A percentile compares a stretch with the other conserved stretches of the same genome.
phyloP scores from a whole-genome alignment of 2,888 invertebrate species.

The Aproaerema taeniolella region DNA sequence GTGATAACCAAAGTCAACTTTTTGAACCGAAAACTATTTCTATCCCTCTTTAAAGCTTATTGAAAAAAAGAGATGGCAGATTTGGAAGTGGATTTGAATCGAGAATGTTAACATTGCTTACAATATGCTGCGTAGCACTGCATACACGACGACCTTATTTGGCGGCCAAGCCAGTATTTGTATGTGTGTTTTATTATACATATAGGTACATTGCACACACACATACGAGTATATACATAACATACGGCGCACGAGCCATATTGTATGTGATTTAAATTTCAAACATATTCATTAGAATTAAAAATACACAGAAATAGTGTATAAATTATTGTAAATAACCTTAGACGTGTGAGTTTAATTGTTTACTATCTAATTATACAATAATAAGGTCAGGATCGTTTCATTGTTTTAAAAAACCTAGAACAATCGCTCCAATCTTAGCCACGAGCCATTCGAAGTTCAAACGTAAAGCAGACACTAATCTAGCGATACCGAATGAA shows the following conservation, averaged over 20 bases:
- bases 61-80: slow-evolving; percentile 2
- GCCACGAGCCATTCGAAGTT: slow-evolving; percentile 13
- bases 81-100: slow-evolving; percentile 11
- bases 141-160: slow-evolving; percentile 46
- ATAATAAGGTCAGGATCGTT: slow-evolving; percentile 57
- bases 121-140: slow-evolving; percentile 1
- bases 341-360: slow-evolving; percentile 44
- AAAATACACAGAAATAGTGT: slow-evolving; percentile 18
- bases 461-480: slow-evolving; percentile 30
- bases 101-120: slow-evolving; percentile 9
- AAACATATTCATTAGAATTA: background rate
- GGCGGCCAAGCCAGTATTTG: slow-evolving; percentile 41
- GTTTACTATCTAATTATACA: slow-evolving; percentile 49
- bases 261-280: background rate
- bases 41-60: background rate
- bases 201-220: slow-evolving; percentile 7
- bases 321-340: no score
- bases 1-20: slow-evolving; percentile 12
- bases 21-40: slow-evolving; percentile 8
- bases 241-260: background rate
- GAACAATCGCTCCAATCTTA: slow-evolving; percentile 15
- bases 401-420: slow-evolving; percentile 45
- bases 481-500: slow-evolving; percentile 40
- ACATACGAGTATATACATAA: slow-evolving; percentile 1
- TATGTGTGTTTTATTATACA: slow-evolving; percentile 39